A percentile compares a stretch with the other conserved stretches of the same genome.
Conservation (phyloP, 2,888 invertebrate species). For the Acronicta aceris region DNA sequence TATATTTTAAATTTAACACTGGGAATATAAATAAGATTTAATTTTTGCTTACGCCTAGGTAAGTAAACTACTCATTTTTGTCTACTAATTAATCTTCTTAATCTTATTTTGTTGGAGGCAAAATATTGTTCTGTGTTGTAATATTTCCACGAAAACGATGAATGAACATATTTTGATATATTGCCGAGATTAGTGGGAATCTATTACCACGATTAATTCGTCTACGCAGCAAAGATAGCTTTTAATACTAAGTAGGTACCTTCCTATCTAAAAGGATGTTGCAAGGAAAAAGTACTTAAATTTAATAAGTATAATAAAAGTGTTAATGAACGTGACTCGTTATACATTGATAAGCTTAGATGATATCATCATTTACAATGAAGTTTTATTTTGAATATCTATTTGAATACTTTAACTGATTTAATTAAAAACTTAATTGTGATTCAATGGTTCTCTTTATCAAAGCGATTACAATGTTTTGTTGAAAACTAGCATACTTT, state of each 20-base stretch:
- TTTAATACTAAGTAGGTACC: not conserved
- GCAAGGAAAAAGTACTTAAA: too few relatives aligned
- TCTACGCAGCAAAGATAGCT: not conserved
- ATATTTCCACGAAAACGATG: conserved; percentile 3
- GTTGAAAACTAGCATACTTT: conserved; percentile 40
- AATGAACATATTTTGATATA: conserved; percentile 12
- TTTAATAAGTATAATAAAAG: too few relatives aligned
- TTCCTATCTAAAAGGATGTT: too few relatives aligned
- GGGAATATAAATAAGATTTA: not conserved
- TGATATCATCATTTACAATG: too few relatives aligned
- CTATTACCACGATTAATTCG: conserved; percentile 2
- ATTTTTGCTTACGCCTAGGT: not conserved
- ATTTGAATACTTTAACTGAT: too few relatives aligned
- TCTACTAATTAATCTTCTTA: not conserved
- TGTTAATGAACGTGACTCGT: too few relatives aligned
- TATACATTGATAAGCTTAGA: too few relatives aligned
- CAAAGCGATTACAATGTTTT: conserved; percentile 31
- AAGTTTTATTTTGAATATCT: too few relatives aligned
- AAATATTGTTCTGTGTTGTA: conserved; percentile 3
- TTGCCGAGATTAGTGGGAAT: conserved; percentile 7
- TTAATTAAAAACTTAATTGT: conserved; percentile 1
- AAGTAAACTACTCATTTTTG: not conserved
- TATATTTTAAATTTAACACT: too few relatives aligned
- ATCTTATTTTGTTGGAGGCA: conserved; percentile 4
- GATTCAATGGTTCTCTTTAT: conserved; percentile 16